Conservation (phyloP, 2,888 invertebrate species). For the Phania funesta region DNA sequence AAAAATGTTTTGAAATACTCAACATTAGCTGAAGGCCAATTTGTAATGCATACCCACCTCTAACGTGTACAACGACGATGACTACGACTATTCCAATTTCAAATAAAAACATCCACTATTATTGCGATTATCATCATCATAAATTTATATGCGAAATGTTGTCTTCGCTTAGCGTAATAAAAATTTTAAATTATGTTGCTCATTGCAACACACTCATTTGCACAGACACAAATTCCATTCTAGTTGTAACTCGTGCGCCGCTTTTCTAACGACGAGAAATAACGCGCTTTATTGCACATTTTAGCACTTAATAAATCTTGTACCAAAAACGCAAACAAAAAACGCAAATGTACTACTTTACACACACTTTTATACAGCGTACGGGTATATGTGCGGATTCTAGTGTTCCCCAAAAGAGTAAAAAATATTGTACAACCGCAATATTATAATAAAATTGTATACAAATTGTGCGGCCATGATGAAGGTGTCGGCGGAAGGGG, state of each 20-base stretch:
- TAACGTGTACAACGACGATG: neutral
- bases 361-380: conserved; percentile 10
- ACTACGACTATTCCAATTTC: conserved; percentile 39
- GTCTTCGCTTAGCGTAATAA: conserved; percentile 62
- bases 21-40: conserved; percentile 61
- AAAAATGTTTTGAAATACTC: conserved; percentile 19
- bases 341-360: conserved; percentile 9
- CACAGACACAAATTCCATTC: neutral
- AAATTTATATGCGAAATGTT: conserved; percentile 66
- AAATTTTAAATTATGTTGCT: conserved; percentile 64
- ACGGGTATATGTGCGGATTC: conserved; percentile 46
- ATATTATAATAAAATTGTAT: conserved; percentile 64
- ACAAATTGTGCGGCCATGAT: conserved; percentile 56
- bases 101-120: conserved; percentile 45
- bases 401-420: conserved; percentile 59
- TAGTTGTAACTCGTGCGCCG: conserved; percentile 30
- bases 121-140: conserved; percentile 61
- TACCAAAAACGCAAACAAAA: conserved; percentile 35
- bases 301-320: conserved; percentile 70
- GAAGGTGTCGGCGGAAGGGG: conserved; percentile 11
- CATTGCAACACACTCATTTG: neutral
- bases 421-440: conserved; percentile 45
- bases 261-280: conserved; percentile 53
- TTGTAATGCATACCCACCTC: conserved; percentile 59
- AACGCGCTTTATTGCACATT: conserved; percentile 69